These are phyloP conservation scores for Labia minor DNA, from an alignment of 2,888 invertebrate species.

Conservation along the genomic window DNA sequence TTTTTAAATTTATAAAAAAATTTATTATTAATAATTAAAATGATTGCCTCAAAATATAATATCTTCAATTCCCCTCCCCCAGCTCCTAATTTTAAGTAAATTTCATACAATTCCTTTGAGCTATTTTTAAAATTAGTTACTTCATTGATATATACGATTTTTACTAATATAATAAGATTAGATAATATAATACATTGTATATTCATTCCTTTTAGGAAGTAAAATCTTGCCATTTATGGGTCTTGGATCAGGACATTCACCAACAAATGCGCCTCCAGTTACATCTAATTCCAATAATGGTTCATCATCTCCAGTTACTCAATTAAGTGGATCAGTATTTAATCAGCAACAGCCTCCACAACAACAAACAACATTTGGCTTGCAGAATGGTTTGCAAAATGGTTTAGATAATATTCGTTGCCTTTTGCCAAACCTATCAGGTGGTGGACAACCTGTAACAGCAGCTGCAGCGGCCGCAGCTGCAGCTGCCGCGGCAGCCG, in stretches of 20 bases:
- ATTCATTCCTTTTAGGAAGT: too few species aligned
- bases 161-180: too few species aligned
- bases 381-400: constrained; percentile 21
- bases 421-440: not conserved
- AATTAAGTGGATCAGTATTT: not conserved
- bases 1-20: too few species aligned
- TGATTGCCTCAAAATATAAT: too few species aligned
- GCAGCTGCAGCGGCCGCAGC: constrained; percentile 24
- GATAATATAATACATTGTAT: too few species aligned
- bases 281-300: constrained; percentile 18
- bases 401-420: constrained; percentile 8
- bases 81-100: too few species aligned
- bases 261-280: constrained; percentile 1
- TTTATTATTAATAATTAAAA: too few species aligned
- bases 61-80: too few species aligned
- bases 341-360: not conserved
- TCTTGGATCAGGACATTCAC: constrained; percentile 18
- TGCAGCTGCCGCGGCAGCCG: constrained; percentile 22
- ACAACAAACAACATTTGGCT: constrained; percentile 3
- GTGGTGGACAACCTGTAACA: constrained; percentile 22
- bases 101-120: too few species aligned
- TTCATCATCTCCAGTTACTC: constrained; percentile 20
- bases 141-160: too few species aligned
- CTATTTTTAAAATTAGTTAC: too few species aligned
- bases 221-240: constrained; percentile 45